Conservation (phyloP, 2,113 vertebrate genomes). For the Oostethus manadensis region DNA sequence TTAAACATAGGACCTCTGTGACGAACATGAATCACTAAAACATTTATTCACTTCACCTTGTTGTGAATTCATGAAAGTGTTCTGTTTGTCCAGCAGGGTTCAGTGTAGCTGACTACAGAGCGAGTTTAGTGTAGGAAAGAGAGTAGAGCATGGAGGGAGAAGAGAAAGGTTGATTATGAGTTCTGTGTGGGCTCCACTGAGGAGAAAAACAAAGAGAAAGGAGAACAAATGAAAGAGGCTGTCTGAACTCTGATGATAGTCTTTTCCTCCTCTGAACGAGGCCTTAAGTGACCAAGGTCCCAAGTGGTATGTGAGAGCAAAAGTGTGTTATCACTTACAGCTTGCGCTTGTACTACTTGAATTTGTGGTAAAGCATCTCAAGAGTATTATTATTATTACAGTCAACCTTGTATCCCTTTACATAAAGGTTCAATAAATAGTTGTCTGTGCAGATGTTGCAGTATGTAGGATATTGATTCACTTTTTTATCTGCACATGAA, state of each 20-base stretch:
- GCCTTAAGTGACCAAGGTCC: constrained; percentile 19
- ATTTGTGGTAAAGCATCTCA: too few species aligned
- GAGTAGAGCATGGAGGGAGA: background rate
- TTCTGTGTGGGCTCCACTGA: constrained; percentile 12
- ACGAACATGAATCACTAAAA: constrained; percentile 4
- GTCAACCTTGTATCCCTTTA: too few species aligned
- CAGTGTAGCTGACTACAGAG: constrained; percentile 19
- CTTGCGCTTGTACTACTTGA: too few species aligned
- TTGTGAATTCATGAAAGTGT: constrained; percentile 18
- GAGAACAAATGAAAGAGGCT: constrained; percentile 11
- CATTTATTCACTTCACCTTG: constrained; percentile 8
- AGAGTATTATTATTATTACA: too few species aligned
- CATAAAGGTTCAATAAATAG: too few species aligned
- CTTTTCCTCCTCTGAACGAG: constrained; percentile 20
- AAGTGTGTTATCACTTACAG: background rate
- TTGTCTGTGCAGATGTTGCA: too few species aligned
- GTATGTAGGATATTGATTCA: too few species aligned
- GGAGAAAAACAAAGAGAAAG: constrained; percentile 1
- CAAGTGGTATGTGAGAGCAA: constrained; percentile 38
- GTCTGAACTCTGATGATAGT: constrained; percentile 2
- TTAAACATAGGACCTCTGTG: constrained; percentile 23
- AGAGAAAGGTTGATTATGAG: constrained; percentile 3
- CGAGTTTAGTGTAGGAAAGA: background rate
- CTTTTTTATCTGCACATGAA: too few species aligned
- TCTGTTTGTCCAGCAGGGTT: constrained; percentile 42